Evolutionary conservation across 2,888 invertebrate genomes (phyloP).

Genomic region (Brachylomia viminalis): DNA sequence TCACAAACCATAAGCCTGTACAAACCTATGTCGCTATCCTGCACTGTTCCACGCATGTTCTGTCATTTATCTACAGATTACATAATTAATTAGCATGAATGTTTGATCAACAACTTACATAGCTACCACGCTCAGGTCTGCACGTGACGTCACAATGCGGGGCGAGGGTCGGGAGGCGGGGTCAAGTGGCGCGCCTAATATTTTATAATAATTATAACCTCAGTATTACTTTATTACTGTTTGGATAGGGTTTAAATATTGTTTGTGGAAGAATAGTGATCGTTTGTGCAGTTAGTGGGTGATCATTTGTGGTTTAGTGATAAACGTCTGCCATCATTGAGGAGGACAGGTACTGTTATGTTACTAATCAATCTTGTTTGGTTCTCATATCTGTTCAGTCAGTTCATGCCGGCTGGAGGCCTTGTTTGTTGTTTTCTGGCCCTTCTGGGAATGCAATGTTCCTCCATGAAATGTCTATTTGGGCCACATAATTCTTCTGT

Average conservation of each 20-base stretch:
- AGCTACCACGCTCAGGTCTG: slow-evolving; percentile 17
- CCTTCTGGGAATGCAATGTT: not conserved
- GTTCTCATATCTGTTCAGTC: not conserved
- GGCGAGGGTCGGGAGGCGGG: slow-evolving; percentile 4
- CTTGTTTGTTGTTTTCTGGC: not conserved
- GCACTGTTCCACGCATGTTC: not conserved
- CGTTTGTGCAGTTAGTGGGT: slow-evolving; percentile 12
- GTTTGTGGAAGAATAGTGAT: slow-evolving; percentile 8
- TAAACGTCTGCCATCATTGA: slow-evolving; percentile 32
- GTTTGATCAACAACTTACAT: slow-evolving; percentile 31
- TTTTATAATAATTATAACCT: slow-evolving; percentile 48
- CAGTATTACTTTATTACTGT: slow-evolving; percentile 45
- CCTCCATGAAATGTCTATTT: not conserved
- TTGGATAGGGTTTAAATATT: slow-evolving; percentile 24
- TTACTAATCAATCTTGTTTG: not conserved
- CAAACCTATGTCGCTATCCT: not conserved
- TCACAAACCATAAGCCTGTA: not conserved
- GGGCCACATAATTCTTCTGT: not conserved
- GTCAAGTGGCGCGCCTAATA: slow-evolving; percentile 30
- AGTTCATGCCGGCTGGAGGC: not conserved
- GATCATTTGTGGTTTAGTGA: slow-evolving; percentile 25
- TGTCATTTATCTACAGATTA: slow-evolving; percentile 27
- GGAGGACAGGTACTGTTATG: slow-evolving; percentile 33
- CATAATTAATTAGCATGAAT: slow-evolving; percentile 42
- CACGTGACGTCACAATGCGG: slow-evolving; percentile 36